Conservation (phyloP, 2,888 invertebrate species). For the Heteromyza rotundicornis region DNA sequence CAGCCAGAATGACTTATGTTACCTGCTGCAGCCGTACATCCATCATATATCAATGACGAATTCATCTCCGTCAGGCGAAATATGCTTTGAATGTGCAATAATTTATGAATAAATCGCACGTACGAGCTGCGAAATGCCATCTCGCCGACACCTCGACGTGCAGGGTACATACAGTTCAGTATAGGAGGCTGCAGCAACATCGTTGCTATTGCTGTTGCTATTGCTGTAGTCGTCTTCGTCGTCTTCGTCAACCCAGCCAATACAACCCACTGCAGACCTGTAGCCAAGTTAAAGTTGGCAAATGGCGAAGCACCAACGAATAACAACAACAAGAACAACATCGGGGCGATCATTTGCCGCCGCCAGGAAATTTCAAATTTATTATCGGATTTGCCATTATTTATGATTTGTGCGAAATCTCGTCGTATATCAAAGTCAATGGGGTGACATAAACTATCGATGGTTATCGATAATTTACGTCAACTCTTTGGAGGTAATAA, state of each 20-base stretch:
- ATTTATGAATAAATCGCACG: constrained; percentile 59
- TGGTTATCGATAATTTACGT: constrained; percentile 59
- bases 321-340: constrained; percentile 27
- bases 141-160: constrained; percentile 30
- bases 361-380: constrained; percentile 59
- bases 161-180: not conserved
- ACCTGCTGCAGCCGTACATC: constrained; percentile 52
- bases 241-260: not conserved
- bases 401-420: constrained; percentile 59
- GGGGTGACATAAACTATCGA: constrained; percentile 55
- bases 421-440: constrained; percentile 58
- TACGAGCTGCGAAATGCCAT: constrained; percentile 33
- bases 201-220: constrained; percentile 25
- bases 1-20: constrained; percentile 50
- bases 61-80: constrained; percentile 52
- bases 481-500: constrained; percentile 43
- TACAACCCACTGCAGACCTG: constrained; percentile 11
- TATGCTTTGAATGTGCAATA: constrained; percentile 49
- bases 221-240: constrained; percentile 13
- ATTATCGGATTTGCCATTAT: constrained; percentile 61
- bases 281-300: constrained; percentile 20
- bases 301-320: constrained; percentile 25
- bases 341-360: constrained; percentile 49
- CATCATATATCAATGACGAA: constrained; percentile 56
- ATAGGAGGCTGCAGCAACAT: constrained; percentile 19